phyloP scores from a whole-genome alignment of 2,113 vertebrate species.

The Athene noctua region DNA sequence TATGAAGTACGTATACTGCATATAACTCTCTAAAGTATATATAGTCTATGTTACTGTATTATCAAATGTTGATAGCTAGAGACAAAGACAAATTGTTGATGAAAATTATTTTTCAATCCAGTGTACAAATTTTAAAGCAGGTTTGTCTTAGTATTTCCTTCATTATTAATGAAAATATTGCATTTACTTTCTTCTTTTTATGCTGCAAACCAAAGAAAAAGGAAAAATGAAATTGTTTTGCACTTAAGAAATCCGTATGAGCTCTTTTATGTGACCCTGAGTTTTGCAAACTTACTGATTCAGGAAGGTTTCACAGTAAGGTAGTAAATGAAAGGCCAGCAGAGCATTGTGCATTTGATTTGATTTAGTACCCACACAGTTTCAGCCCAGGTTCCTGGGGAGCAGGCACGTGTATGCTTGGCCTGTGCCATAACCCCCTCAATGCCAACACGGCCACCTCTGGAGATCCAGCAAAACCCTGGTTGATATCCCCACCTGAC shows the following conservation, averaged over 20 bases:
- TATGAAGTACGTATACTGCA: neutral
- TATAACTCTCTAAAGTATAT: neutral
- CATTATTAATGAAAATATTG: neutral
- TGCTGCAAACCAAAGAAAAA: neutral
- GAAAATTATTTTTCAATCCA: neutral
- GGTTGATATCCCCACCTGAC: neutral
- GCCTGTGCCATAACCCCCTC: neutral
- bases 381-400: neutral
- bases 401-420: rapidly evolving
- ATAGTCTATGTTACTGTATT: neutral
- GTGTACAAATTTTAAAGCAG: neutral
- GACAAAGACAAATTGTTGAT: neutral
- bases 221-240: neutral
- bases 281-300: neutral
- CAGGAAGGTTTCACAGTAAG: neutral
- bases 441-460: neutral
- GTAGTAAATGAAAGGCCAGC: neutral
- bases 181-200: neutral
- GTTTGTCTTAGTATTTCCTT: neutral
- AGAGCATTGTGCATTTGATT: neutral
- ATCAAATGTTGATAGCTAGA: neutral
- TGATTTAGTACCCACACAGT: neutral
- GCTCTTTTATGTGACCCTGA: neutral
- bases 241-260: neutral
- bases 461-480: neutral